Percentiles rank a stretch among this genome's conserved stretches.
These are phyloP conservation scores for Cottoperca gobio DNA, from an alignment of 2,797 vertebrate genomes.

Conservation along the genomic window DNA sequence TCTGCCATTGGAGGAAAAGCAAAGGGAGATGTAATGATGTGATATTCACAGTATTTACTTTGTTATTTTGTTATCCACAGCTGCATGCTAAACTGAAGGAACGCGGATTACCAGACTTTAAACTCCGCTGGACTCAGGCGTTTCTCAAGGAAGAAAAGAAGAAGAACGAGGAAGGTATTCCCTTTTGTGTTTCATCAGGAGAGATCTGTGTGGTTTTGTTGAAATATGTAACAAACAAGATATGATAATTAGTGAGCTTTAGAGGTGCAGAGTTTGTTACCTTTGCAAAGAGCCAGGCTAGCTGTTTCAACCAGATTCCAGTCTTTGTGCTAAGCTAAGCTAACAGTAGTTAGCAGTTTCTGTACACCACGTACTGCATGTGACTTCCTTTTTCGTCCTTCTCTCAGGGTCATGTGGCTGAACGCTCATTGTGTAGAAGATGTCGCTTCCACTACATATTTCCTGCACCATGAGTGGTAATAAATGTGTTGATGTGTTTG, in stretches of 20 bases:
- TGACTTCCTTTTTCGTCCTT: background rate
- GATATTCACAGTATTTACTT: background rate
- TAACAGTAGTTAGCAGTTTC: background rate
- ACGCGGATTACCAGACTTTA: background rate
- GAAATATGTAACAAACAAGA: background rate
- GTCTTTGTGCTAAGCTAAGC: no score
- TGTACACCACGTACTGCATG: background rate
- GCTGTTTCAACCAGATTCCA: no score
- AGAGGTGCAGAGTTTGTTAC: no score
- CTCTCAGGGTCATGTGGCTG: background rate
- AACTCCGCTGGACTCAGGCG: slow-evolving; percentile 37
- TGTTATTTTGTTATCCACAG: slow-evolving; percentile 19
- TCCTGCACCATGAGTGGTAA: background rate
- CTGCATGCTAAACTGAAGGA: slow-evolving; percentile 36
- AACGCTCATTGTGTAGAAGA: background rate
- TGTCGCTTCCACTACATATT: background rate
- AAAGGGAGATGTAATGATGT: background rate
- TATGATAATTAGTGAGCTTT: background rate
- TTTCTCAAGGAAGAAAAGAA: slow-evolving; percentile 33
- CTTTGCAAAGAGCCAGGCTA: no score
- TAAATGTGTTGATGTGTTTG: background rate
- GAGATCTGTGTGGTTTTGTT: background rate
- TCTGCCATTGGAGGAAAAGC: background rate
- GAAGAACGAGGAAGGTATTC: slow-evolving; percentile 11
- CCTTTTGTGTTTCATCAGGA: background rate